A percentile compares a stretch with the other conserved stretches of the same genome.
phyloP scores from a whole-genome alignment of 2,888 invertebrate genomes.

The Trimorus sp. region DNA sequence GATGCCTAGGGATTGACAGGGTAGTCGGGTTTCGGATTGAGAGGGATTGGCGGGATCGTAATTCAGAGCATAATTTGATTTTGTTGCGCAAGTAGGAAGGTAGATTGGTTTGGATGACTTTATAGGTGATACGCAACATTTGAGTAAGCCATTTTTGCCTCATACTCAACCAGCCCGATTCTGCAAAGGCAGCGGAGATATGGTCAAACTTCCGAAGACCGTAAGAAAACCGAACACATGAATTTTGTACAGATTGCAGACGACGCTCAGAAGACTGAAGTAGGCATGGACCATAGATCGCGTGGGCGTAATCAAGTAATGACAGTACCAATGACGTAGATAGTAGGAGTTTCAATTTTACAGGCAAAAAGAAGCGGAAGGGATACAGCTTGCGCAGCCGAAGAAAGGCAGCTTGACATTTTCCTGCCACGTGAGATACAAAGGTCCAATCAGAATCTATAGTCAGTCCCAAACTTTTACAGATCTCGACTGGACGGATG shows the following conservation, averaged over 20 bases:
- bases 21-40: too few relatives aligned
- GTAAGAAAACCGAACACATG: constrained; percentile 1
- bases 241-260: constrained; percentile 8
- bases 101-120: too few relatives aligned
- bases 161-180: too few relatives aligned
- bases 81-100: too few relatives aligned
- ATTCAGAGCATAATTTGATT: too few relatives aligned
- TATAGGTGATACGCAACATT: too few relatives aligned
- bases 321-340: background rate
- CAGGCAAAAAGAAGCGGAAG: background rate
- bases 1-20: too few relatives aligned
- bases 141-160: too few relatives aligned
- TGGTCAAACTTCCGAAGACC: constrained; percentile 18
- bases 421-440: background rate
- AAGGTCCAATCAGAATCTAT: constrained; percentile 3
- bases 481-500: background rate
- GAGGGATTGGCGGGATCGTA: too few relatives aligned
- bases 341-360: background rate
- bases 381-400: background rate
- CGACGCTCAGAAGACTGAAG: too few relatives aligned
- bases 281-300: constrained; percentile 1
- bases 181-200: background rate
- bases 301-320: constrained; percentile 14
- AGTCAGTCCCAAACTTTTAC: constrained; percentile 10
- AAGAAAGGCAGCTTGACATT: constrained; percentile 1